phyloP scores from a whole-genome alignment of 2,797 vertebrate species.

The Gymnoscopelus braueri region DNA sequence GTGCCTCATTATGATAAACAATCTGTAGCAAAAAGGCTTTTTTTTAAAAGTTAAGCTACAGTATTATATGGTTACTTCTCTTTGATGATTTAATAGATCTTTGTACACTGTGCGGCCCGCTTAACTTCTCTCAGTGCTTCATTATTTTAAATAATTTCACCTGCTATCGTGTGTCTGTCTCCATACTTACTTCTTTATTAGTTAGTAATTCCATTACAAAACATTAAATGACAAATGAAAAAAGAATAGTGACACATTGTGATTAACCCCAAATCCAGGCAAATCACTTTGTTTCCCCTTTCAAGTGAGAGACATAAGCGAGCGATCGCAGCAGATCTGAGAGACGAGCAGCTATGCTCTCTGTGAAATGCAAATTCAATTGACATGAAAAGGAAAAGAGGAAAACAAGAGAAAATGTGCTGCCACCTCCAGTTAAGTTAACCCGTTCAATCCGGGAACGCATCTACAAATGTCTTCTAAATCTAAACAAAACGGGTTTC shows the following conservation, averaged over 20 bases:
- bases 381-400: slow-evolving; percentile 62
- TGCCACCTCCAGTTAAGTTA: slow-evolving; percentile 41
- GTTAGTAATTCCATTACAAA: slow-evolving; percentile 6
- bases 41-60: too few species aligned
- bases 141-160: slow-evolving; percentile 26
- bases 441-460: too few species aligned
- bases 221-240: slow-evolving; percentile 17
- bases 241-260: slow-evolving; percentile 24
- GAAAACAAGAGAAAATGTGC: slow-evolving; percentile 26
- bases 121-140: slow-evolving; percentile 11
- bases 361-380: slow-evolving; percentile 72
- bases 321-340: slow-evolving; percentile 55
- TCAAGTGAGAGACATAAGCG: slow-evolving; percentile 52
- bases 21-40: too few species aligned
- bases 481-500: too few species aligned
- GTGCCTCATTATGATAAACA: slow-evolving; percentile 54
- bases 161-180: slow-evolving; percentile 22
- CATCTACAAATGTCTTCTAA: too few species aligned
- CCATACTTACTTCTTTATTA: slow-evolving; percentile 26
- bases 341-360: slow-evolving; percentile 40
- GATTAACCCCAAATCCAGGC: slow-evolving; percentile 49
- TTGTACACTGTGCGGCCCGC: slow-evolving; percentile 5
- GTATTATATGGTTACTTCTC: too few species aligned
- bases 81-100: too few species aligned
- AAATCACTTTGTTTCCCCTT: slow-evolving; percentile 60